These are phyloP conservation scores for Peromyscus polionotus DNA, from an alignment of 2,113 vertebrate species.

Conservation along the genomic window DNA sequence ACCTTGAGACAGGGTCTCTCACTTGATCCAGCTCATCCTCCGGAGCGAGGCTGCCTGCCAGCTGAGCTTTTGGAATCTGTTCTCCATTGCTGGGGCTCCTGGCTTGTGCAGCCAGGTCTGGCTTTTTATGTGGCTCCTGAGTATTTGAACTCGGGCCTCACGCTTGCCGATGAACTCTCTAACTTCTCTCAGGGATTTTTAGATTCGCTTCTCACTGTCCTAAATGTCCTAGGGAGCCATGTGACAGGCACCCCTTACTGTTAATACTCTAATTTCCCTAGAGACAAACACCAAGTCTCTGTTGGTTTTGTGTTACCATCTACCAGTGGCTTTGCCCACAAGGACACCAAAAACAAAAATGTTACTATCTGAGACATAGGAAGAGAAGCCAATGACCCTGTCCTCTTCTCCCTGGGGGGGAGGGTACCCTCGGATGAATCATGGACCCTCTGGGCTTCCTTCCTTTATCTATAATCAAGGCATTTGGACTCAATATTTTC, in stretches of 20 bases:
- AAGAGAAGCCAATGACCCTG: neutral
- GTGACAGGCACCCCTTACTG: neutral
- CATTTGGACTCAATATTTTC: conserved; percentile 63
- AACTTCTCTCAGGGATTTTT: neutral
- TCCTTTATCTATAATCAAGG: conserved; percentile 42
- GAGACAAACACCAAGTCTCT: neutral
- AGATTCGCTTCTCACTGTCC: conserved; percentile 36
- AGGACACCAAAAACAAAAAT: neutral
- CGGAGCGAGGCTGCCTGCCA: neutral
- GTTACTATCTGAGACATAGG: neutral
- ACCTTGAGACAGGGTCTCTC: neutral
- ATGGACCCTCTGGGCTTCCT: conserved; percentile 41
- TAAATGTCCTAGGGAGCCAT: neutral
- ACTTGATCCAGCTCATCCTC: too few species aligned
- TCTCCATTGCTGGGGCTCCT: too few species aligned
- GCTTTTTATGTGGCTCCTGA: neutral
- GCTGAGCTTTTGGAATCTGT: neutral
- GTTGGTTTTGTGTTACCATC: neutral
- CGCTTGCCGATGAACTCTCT: neutral
- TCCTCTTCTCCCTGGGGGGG: neutral
- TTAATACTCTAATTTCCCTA: neutral
- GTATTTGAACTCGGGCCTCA: neutral
- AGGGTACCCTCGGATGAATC: neutral
- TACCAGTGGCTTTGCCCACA: too few species aligned
- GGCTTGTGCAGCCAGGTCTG: neutral